Evolutionary conservation across 1,140 invertebrate species (phyloP), one percentile per base, ranked within the genome.

Genomic region (Medauroidea extradentata): DNA sequence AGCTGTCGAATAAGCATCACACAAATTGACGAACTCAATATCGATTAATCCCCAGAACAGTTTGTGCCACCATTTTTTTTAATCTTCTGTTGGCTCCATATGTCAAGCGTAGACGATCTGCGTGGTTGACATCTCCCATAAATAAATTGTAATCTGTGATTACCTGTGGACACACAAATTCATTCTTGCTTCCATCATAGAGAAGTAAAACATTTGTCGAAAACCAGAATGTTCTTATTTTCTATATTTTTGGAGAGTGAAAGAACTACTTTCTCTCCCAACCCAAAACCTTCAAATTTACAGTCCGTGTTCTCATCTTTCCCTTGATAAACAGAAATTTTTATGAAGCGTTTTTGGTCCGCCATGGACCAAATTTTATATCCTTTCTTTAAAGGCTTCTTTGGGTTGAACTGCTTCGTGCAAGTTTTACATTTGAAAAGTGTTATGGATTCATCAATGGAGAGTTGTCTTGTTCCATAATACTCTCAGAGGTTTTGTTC

Each of bases 71-170:
- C 56, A 62, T 59, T 62, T 62, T 59, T n/a, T 51, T 43, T 24
- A 11, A 11, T 34, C 29, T 4, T 34, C 69, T 63, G 63, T 72
- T 63, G 57, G 69, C 66, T 64, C 67, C 65, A 61, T 71, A 73
- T 51, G 66, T 63, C 29, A 63, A 53, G 65, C 70, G 65, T 58
- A 69, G 67, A 60, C 69, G 65, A 53, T 71, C 68, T 3, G 67
- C 65, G 25, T 55, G 53, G 57, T 69, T 67, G 16, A 71, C 66
- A 24, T 57, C 66, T 42, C 63, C 67, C 64, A 70, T 71, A 14
- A 62, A 54, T 39, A 64, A 21, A 18, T 68, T 62, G 59, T 72
- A 72, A 53, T 66, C 65, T 42, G 56, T 43, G 19, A 65, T 61
- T 44, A 56, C 46, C 46, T 65, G 38, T 16, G 62, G 66, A 61